Percentiles rank a stretch among this genome's conserved stretches.
phyloP scores from a whole-genome alignment of 2,888 invertebrate genomes.

The Gibbula magus region DNA sequence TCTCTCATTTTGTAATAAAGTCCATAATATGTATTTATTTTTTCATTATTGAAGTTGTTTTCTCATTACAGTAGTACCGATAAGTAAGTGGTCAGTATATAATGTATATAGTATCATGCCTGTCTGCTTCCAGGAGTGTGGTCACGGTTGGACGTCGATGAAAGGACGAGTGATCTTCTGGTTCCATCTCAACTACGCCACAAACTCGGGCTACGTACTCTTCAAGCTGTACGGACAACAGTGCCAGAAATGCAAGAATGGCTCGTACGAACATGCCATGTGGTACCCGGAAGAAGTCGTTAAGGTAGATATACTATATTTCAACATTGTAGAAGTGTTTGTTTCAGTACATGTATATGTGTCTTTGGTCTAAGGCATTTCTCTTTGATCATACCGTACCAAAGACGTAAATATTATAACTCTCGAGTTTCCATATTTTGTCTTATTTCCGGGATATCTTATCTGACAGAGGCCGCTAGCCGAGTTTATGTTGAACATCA shows the following conservation, averaged over 20 bases:
- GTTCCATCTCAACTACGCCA: slow-evolving; percentile 71
- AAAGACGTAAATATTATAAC: too few relatives aligned
- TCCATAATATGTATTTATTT: too few relatives aligned
- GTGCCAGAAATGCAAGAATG: slow-evolving; percentile 75
- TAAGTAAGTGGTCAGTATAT: too few relatives aligned
- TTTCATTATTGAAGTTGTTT: too few relatives aligned
- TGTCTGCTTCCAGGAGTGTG: slow-evolving; percentile 71
- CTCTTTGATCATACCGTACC: not conserved
- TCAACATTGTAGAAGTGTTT: not conserved
- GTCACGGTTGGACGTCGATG: slow-evolving; percentile 77
- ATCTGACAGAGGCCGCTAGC: too few relatives aligned
- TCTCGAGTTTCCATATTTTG: too few relatives aligned
- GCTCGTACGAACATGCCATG: slow-evolving; percentile 76
- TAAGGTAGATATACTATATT: slow-evolving; percentile 71
- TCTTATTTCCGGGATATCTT: too few relatives aligned
- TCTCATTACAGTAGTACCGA: too few relatives aligned
- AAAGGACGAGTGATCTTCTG: slow-evolving; percentile 77
- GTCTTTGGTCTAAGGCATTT: not conserved
- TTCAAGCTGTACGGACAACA: slow-evolving; percentile 77
- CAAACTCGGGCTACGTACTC: slow-evolving; percentile 71
- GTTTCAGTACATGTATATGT: not conserved
- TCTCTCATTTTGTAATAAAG: too few relatives aligned
- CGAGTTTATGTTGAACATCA: too few relatives aligned
- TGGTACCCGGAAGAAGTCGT: slow-evolving; percentile 78
- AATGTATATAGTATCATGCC: too few relatives aligned